Evolutionary conservation across 1,140 invertebrate genomes (phyloP), one percentile per base, ranked within the genome.

Genomic region (Thaumatotibia leucotreta): DNA sequence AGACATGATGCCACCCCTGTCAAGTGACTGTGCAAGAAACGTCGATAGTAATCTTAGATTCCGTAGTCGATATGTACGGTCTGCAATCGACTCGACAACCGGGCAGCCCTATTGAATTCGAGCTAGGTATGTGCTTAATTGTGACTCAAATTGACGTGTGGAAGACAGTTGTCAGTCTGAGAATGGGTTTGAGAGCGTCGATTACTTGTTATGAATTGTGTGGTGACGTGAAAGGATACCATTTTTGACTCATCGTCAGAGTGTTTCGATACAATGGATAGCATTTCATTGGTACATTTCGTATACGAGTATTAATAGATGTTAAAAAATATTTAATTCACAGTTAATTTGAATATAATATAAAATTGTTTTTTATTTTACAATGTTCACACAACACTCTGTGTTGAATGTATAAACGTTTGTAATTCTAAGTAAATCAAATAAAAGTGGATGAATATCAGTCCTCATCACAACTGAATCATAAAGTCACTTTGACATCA

Each of bases 61-160:
- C 72, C 64, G 67, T 72, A 79, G 76, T 88, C 86, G 88, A 90
- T 89, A 88, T 71, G 82, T 86, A 77, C 82, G 64, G 68, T 83
- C 83, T 80, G 77, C 79, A 79, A 79, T 80, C 78, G 35, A 84
- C 79, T 87, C 79, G 84, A 88, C 88, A 88, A 83, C 86, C 84
- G 86, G 84, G 86, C 88, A 88, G 83, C 86, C 84, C 88, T 88
- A 88, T 90, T 86, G 79, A 88, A 83, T 72, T 83, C 78, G 76
- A 84, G 79, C 82, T 86, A 88, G 85, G 87, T 84, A 84, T 78
- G 80, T 90, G 87, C 88, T 89, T 79, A 88, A 88, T 88, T 90
- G 84, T 90, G 88, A 90, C 85, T 88, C 81, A 79, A 80, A 88
- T 85, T 83, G 85, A 88, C 83, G 82, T 84, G 80, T 76, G 75